Evolutionary conservation across 2,888 invertebrate species (phyloP).

Genomic region (Xanthia icteritia): DNA sequence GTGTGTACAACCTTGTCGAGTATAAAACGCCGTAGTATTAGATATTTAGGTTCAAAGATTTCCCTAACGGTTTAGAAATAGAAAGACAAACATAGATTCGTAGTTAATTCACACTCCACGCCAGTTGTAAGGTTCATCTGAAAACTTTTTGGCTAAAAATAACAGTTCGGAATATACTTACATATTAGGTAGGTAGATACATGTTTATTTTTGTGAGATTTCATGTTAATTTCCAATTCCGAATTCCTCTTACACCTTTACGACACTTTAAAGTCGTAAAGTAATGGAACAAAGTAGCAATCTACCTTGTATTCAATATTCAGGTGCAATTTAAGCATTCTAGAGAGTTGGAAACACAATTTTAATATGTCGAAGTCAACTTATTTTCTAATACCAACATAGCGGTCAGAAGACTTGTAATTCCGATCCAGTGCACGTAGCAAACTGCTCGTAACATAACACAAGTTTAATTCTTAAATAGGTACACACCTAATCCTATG

Average conservation of each 20-base stretch:
- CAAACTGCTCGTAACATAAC: conserved; percentile 62
- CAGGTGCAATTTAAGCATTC: conserved; percentile 24
- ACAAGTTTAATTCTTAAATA: conserved; percentile 67
- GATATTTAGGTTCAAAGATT: conserved; percentile 53
- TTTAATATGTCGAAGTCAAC: conserved; percentile 25
- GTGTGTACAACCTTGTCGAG: conserved; percentile 15
- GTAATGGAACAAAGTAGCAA: conserved; percentile 28
- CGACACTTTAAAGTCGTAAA: conserved; percentile 21
- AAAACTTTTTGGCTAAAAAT: conserved; percentile 10
- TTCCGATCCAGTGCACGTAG: conserved; percentile 61
- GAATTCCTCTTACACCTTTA: conserved; percentile 8
- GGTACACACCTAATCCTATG: conserved; percentile 62
- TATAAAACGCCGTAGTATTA: conserved; percentile 51
- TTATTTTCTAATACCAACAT: conserved; percentile 36
- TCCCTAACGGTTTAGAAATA: conserved; percentile 50
- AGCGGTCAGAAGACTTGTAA: conserved; percentile 44
- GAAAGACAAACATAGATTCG: conserved; percentile 42
- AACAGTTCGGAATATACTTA: not conserved
- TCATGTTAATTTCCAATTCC: conserved; percentile 15
- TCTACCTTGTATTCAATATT: conserved; percentile 25
- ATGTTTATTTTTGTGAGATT: not conserved
- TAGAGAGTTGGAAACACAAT: conserved; percentile 33
- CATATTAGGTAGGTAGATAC: not conserved
- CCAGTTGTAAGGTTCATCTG: conserved; percentile 9
- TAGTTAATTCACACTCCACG: conserved; percentile 19